Conservation (phyloP, 2,888 invertebrate species). For the Platycnemis pennipes region DNA sequence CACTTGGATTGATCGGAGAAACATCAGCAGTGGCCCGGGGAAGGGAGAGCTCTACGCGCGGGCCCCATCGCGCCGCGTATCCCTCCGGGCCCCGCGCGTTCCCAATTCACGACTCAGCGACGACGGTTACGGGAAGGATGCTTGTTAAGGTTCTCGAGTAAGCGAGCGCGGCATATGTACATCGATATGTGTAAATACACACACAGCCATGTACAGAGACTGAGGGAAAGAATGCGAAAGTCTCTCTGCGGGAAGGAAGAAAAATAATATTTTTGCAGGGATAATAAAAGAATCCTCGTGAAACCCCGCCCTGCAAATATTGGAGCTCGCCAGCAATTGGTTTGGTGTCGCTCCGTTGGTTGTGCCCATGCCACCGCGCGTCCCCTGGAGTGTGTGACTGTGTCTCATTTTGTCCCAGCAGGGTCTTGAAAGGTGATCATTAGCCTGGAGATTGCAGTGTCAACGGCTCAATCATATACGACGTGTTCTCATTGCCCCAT, state of each 20-base stretch:
- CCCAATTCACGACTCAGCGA: background rate
- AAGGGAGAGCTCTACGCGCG: background rate
- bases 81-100: background rate
- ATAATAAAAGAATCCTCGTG: background rate
- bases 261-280: background rate
- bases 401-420: conserved; percentile 68
- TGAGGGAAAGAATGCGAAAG: background rate
- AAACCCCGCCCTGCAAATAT: conserved; percentile 64
- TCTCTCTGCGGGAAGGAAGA: background rate
- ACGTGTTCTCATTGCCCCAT: conserved; percentile 56
- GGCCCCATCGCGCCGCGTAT: background rate
- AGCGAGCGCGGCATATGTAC: too few relatives aligned
- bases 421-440: conserved; percentile 66
- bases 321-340: conserved; percentile 58
- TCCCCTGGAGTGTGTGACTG: conserved; percentile 39
- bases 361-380: conserved; percentile 24
- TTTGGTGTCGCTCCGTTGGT: conserved; percentile 63
- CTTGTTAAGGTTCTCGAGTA: too few relatives aligned
- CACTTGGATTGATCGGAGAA: conserved; percentile 37
- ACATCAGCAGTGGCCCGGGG: background rate
- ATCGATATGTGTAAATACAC: background rate
- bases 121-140: conserved; percentile 47
- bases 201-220: background rate
- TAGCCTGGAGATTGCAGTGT: conserved; percentile 64
- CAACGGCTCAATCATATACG: conserved; percentile 54